A percentile compares a stretch with the other conserved stretches of the same genome.
Conservation (phyloP, 2,888 invertebrate species). For the Mantis religiosa region DNA sequence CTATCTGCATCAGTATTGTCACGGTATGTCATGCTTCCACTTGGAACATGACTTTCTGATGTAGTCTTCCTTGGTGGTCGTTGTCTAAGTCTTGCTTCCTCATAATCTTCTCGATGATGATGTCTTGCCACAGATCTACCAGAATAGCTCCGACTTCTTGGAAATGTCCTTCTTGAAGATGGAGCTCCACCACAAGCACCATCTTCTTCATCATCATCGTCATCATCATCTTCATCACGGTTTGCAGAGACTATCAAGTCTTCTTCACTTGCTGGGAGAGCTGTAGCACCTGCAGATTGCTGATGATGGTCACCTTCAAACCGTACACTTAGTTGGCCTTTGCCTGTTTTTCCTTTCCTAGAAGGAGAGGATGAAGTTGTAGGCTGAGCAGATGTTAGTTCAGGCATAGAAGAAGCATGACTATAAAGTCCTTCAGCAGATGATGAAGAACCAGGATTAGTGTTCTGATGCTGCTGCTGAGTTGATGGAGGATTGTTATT, state of each 20-base stretch:
- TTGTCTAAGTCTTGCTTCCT: slow-evolving; percentile 47
- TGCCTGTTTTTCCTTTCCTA: slow-evolving; percentile 45
- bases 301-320: slow-evolving; percentile 45
- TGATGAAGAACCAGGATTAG: slow-evolving; percentile 32
- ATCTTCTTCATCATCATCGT: slow-evolving; percentile 15
- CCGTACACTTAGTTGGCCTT: slow-evolving; percentile 49
- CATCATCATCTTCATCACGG: background rate
- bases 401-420: slow-evolving; percentile 61
- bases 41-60: slow-evolving; percentile 44
- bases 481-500: background rate
- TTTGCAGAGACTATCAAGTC: background rate
- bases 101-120: slow-evolving; percentile 38
- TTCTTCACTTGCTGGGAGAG: background rate
- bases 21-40: slow-evolving; percentile 45
- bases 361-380: slow-evolving; percentile 41
- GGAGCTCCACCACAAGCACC: slow-evolving; percentile 15
- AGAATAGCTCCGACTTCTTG: slow-evolving; percentile 34
- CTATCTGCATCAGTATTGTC: slow-evolving; percentile 60
- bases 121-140: slow-evolving; percentile 20
- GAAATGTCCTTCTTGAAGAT: slow-evolving; percentile 27
- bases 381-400: slow-evolving; percentile 45
- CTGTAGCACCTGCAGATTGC: background rate
- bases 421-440: slow-evolving; percentile 35
- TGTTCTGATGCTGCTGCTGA: slow-evolving; percentile 3
- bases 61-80: slow-evolving; percentile 41